Conservation (phyloP, 2,113 vertebrate genomes). For the Nothobranchius furzeri region DNA sequence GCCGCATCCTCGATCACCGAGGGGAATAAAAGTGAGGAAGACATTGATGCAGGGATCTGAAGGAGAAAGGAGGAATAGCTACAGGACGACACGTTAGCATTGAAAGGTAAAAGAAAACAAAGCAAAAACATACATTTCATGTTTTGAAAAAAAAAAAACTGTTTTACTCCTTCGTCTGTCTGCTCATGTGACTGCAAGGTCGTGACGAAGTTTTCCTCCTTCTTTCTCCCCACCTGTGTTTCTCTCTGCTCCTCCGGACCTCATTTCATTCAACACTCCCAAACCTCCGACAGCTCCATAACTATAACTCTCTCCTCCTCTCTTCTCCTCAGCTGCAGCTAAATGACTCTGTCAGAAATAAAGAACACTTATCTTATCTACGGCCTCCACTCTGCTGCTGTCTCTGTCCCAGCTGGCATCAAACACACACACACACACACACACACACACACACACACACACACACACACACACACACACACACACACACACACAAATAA, state of each 20-base stretch:
- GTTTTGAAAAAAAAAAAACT: conserved; percentile 59
- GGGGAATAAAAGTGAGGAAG: conserved; percentile 28
- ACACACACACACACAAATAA: conserved; percentile 25
- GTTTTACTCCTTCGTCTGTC: conserved; percentile 48
- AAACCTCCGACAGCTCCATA: conserved; percentile 71
- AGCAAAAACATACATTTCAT: conserved; percentile 30
- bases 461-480: conserved; percentile 4
- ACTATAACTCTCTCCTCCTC: conserved; percentile 76
- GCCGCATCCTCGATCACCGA: conserved; percentile 25
- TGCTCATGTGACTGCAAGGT: conserved; percentile 66
- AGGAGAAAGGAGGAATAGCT: conserved; percentile 23
- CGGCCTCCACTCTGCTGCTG: conserved; percentile 67
- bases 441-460: conserved; percentile 12
- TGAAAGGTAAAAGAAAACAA: conserved; percentile 17
- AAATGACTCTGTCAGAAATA: conserved; percentile 81
- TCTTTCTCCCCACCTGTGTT: conserved; percentile 61
- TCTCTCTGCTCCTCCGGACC: conserved; percentile 54
- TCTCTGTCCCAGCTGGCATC: conserved; percentile 48
- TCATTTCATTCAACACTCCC: conserved; percentile 73
- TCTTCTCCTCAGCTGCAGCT: conserved; percentile 70
- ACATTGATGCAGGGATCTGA: conserved; percentile 24
- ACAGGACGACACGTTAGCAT: conserved; percentile 42
- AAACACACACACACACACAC: conserved; percentile 15
- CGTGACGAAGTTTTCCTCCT: conserved; percentile 40
- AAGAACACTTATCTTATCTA: conserved; percentile 80